Conservation (phyloP, 2,888 invertebrate genomes). For the Colletes collaris region DNA sequence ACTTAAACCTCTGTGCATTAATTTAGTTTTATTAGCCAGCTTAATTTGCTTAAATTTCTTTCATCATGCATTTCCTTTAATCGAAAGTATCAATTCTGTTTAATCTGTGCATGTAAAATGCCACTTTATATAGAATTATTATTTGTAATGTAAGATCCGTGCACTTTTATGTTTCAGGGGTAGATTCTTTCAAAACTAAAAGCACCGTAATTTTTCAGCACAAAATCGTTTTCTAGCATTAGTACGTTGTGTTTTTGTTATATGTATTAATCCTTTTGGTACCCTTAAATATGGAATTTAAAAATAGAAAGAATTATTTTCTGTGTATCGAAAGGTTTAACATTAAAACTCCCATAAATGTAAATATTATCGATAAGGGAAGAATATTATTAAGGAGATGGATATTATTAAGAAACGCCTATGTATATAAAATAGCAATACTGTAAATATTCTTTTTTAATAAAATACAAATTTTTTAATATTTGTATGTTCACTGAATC, state of each 20-base stretch:
- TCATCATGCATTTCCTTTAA: not conserved
- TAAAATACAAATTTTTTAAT: not conserved
- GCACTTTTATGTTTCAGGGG: constrained; percentile 70
- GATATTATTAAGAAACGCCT: not conserved
- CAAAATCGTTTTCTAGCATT: constrained; percentile 2
- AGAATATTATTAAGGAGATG: not conserved
- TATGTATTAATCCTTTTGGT: not conserved
- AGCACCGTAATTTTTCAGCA: constrained; percentile 46
- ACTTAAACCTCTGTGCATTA: not conserved
- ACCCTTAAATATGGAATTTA: no score
- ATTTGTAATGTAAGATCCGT: constrained; percentile 4
- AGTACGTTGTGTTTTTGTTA: not conserved
- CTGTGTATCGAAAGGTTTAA: no score
- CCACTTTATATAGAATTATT: constrained; percentile 2
- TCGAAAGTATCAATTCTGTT: not conserved
- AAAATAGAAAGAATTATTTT: no score
- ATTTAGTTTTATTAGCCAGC: not conserved
- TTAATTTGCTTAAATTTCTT: not conserved
- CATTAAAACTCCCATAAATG: not conserved
- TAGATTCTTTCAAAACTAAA: constrained; percentile 62
- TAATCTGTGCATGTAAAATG: not conserved
- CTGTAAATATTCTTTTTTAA: constrained; percentile 2
- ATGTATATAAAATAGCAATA: not conserved
- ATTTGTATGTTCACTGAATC: not conserved
- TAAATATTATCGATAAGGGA: not conserved